A percentile compares a stretch with the other conserved stretches of the same genome.
These are phyloP conservation scores for Patiria pectinifera DNA, from an alignment of 53 echinoderm and acorn worm species.

Conservation along the genomic window DNA sequence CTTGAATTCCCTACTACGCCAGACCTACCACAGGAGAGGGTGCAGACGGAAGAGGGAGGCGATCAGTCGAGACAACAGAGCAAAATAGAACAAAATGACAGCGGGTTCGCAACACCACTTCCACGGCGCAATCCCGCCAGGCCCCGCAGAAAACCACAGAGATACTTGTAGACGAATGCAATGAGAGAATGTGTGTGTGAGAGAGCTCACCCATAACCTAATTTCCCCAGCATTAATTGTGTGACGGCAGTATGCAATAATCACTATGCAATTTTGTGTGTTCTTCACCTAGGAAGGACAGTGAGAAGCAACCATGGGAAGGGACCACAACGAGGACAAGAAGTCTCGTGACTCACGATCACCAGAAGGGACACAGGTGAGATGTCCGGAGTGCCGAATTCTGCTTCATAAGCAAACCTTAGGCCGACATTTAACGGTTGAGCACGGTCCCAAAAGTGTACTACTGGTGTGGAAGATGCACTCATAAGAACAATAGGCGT, in stretches of 20 bases:
- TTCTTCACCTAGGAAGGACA: neutral
- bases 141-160: neutral
- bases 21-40: too few relatives aligned
- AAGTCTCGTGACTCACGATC: neutral
- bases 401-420: too few relatives aligned
- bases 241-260: neutral
- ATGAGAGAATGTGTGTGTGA: neutral
- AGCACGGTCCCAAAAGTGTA: too few relatives aligned
- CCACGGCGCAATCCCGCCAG: neutral
- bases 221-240: neutral
- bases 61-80: too few relatives aligned
- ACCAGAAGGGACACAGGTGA: neutral
- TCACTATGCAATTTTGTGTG: neutral
- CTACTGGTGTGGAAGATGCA: too few relatives aligned
- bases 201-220: neutral
- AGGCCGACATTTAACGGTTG: too few relatives aligned
- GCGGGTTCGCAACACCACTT: neutral
- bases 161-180: neutral
- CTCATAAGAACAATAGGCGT: too few relatives aligned
- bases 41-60: too few relatives aligned
- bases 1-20: too few relatives aligned
- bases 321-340: neutral
- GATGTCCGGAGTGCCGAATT: too few relatives aligned
- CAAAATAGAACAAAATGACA: too few relatives aligned
- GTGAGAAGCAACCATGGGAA: neutral